phyloP scores from a whole-genome alignment of 2,888 invertebrate genomes.

The Carabus problematicus region DNA sequence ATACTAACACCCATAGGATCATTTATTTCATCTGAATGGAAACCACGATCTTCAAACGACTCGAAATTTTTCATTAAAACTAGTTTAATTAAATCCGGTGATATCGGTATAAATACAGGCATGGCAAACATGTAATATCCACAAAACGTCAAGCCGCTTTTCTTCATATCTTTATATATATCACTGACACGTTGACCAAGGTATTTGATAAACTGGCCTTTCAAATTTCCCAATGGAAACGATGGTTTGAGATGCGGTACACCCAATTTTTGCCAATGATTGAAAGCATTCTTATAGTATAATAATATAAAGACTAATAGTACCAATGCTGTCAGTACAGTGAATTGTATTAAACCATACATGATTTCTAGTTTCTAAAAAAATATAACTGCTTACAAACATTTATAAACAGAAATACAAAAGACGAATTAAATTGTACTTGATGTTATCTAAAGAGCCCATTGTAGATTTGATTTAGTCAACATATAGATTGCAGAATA shows the following conservation, averaged over 20 bases:
- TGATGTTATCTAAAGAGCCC: no score
- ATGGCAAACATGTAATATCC: slow-evolving; percentile 58
- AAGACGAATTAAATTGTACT: no score
- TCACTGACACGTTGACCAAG: slow-evolving; percentile 48
- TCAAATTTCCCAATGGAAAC: slow-evolving; percentile 54
- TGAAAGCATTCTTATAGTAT: slow-evolving; percentile 43
- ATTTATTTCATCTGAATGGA: slow-evolving; percentile 50
- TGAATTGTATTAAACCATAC: no score
- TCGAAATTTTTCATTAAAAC: no score
- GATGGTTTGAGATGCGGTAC: slow-evolving; percentile 52
- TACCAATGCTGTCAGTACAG: no score
- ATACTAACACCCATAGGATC: slow-evolving; percentile 55
- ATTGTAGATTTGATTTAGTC: no score
- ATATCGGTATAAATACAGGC: slow-evolving; percentile 55
- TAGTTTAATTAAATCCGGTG: slow-evolving; percentile 55
- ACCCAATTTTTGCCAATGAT: slow-evolving; percentile 54
- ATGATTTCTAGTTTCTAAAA: no score
- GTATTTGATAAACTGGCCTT: slow-evolving; percentile 49
- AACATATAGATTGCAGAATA: no score
- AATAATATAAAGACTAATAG: background rate
- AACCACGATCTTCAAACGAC: slow-evolving; percentile 18
- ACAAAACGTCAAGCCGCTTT: slow-evolving; percentile 48
- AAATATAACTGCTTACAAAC: no score
- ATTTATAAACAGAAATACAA: no score
- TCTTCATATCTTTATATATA: slow-evolving; percentile 47